A percentile compares a stretch with the other conserved stretches of the same genome.
phyloP scores from a whole-genome alignment of 92 coral and sea anemone genomes.

The Parazoanthus atlanticus region DNA sequence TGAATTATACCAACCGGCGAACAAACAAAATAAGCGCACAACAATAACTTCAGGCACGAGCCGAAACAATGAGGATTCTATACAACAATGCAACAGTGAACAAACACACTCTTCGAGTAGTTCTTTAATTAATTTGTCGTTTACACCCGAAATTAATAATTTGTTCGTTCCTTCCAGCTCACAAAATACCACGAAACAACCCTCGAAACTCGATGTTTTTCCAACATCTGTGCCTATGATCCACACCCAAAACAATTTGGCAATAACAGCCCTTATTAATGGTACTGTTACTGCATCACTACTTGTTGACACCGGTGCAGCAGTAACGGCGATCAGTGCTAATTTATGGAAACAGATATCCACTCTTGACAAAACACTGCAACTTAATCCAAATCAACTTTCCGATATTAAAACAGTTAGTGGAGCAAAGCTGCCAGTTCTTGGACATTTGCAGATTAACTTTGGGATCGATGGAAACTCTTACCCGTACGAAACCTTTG shows the following conservation, averaged over 20 bases:
- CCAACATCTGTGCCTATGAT: background rate
- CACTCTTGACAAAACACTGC: background rate
- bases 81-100: no score
- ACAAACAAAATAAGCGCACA: no score
- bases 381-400: background rate
- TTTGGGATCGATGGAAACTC: slow-evolving; percentile 12
- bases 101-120: no score
- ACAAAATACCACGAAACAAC: background rate
- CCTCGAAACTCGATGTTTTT: no score
- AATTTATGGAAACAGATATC: background rate
- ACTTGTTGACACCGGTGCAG: slow-evolving; percentile 48
- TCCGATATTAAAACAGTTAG: slow-evolving; percentile 36
- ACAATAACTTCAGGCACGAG: no score
- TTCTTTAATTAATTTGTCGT: no score
- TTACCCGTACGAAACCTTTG: slow-evolving; percentile 40
- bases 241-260: background rate
- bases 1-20: no score
- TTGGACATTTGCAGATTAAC: slow-evolving; percentile 4
- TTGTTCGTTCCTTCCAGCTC: background rate
- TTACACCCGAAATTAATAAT: slow-evolving; percentile 1
- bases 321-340: slow-evolving; percentile 23
- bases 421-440: slow-evolving; percentile 33
- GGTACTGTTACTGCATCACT: background rate
- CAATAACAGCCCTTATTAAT: slow-evolving; percentile 24
- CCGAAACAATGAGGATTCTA: no score